phyloP scores from a whole-genome alignment of 2,797 vertebrate genomes.

The Coccyzus lansbergi region DNA sequence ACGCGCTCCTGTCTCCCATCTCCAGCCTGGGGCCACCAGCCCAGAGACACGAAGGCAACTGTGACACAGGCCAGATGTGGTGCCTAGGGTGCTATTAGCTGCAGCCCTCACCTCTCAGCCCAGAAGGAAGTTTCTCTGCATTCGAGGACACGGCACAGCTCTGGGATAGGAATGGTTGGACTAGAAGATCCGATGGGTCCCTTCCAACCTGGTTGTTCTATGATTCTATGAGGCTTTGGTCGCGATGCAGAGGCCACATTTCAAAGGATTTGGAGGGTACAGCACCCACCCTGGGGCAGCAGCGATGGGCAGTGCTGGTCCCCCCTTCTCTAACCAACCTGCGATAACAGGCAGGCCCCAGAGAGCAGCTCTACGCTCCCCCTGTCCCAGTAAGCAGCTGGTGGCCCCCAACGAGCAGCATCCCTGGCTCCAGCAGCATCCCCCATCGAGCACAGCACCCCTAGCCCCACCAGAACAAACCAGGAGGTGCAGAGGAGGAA shows the following conservation, averaged over 20 bases:
- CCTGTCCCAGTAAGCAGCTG: neutral
- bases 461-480: neutral
- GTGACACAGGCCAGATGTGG: neutral
- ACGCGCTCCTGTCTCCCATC: neutral
- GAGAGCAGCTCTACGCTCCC: neutral
- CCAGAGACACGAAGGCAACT: neutral
- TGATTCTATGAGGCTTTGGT: too few species aligned
- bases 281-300: neutral
- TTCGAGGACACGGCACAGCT: neutral
- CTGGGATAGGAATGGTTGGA: too few species aligned
- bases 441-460: neutral
- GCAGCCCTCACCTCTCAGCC: accelerated
- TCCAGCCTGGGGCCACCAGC: neutral
- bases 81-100: neutral
- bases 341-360: neutral
- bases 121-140: neutral
- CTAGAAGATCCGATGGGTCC: too few species aligned
- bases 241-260: neutral
- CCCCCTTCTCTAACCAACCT: neutral
- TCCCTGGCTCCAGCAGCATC: neutral
- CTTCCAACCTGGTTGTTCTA: too few species aligned
- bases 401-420: neutral
- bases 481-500: neutral
- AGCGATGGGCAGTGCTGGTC: neutral
- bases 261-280: neutral